phyloP scores from a whole-genome alignment of 2,797 vertebrate species.

The Gymnocypris eckloni region DNA sequence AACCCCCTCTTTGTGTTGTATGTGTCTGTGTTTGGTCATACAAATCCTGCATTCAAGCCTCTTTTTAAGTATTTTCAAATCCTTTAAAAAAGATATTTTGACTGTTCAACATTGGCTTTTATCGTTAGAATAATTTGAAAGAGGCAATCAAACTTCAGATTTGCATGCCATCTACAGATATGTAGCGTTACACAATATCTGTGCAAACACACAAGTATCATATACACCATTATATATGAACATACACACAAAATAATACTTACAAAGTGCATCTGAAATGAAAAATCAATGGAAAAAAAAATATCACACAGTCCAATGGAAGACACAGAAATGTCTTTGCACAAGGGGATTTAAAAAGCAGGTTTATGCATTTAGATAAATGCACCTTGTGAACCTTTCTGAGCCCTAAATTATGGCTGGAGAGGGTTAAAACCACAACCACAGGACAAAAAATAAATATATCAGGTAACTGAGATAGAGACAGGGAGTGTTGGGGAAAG shows the following conservation, averaged over 20 bases:
- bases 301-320: slow-evolving; percentile 58
- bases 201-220: slow-evolving; percentile 78
- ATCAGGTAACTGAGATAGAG: slow-evolving; percentile 61
- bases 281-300: slow-evolving; percentile 47
- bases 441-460: slow-evolving; percentile 55
- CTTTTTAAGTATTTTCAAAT: neutral
- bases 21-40: slow-evolving; percentile 78
- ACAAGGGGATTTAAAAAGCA: slow-evolving; percentile 66
- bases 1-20: slow-evolving; percentile 78
- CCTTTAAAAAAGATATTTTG: neutral
- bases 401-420: slow-evolving; percentile 62
- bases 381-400: slow-evolving; percentile 46
- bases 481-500: slow-evolving; percentile 61
- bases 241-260: slow-evolving; percentile 82
- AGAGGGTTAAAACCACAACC: slow-evolving; percentile 77
- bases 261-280: slow-evolving; percentile 33
- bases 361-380: slow-evolving; percentile 67
- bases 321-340: slow-evolving; percentile 21
- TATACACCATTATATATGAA: slow-evolving; percentile 81
- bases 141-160: slow-evolving; percentile 68
- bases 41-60: slow-evolving; percentile 68
- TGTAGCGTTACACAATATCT: slow-evolving; percentile 65
- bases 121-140: neutral
- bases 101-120: neutral
- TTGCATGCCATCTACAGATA: slow-evolving; percentile 71